Percentiles rank a stretch among this genome's conserved stretches.
These are phyloP conservation scores for Syngnathus scovelli DNA, from an alignment of 2,113 vertebrate species.

Conservation along the genomic window DNA sequence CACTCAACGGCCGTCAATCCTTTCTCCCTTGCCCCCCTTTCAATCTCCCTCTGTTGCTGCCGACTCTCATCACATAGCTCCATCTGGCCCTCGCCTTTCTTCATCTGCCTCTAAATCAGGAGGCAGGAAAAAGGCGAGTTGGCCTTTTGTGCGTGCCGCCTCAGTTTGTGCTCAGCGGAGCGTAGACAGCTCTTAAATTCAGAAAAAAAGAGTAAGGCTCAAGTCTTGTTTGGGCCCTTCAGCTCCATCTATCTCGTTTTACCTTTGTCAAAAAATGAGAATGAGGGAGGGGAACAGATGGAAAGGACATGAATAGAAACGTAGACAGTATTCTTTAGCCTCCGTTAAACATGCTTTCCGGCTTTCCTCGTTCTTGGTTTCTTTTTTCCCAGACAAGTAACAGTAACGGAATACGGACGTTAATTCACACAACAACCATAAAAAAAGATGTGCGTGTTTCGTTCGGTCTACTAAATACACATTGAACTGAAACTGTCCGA, in stretches of 20 bases:
- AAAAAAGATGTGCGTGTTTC: too few relatives aligned
- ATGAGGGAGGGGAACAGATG: not conserved
- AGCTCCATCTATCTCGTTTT: constrained; percentile 46
- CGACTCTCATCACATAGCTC: constrained; percentile 42
- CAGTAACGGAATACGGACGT: not conserved
- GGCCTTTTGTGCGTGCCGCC: constrained; percentile 50
- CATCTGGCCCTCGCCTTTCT: constrained; percentile 60
- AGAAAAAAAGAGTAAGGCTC: constrained; percentile 64
- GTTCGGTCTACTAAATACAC: too few relatives aligned
- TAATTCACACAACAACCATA: not conserved
- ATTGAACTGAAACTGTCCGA: not conserved
- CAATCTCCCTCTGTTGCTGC: constrained; percentile 1
- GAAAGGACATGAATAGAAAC: constrained; percentile 33
- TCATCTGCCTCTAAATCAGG: constrained; percentile 54
- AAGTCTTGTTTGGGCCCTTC: constrained; percentile 48
- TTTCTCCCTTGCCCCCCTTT: constrained; percentile 8
- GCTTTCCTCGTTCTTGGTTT: not conserved
- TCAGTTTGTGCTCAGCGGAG: constrained; percentile 65
- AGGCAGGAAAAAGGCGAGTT: constrained; percentile 54
- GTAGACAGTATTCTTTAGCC: constrained; percentile 45
- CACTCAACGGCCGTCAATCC: constrained; percentile 29
- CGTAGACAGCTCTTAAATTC: constrained; percentile 61
- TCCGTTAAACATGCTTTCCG: not conserved
- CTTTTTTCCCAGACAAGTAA: not conserved
- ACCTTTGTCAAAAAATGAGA: constrained; percentile 38